Conservation (phyloP, 1,140 invertebrate genomes). For the Drosophila ercepeae region DNA sequence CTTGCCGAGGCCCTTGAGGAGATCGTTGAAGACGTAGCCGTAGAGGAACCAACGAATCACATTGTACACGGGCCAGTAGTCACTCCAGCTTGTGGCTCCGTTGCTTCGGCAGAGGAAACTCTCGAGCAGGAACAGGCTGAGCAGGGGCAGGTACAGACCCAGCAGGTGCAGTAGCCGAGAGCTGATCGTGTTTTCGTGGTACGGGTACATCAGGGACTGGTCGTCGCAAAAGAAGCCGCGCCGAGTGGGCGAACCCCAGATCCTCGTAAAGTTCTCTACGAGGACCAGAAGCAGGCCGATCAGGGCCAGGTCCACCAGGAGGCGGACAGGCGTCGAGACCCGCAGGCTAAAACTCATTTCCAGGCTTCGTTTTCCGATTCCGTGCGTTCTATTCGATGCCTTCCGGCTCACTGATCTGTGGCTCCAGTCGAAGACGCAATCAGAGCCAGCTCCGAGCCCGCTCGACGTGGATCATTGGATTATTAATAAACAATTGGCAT, state of each 20-base stretch:
- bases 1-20: constrained; percentile 94
- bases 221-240: constrained; percentile 98
- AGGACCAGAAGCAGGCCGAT: constrained; percentile 33
- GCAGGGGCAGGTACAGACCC: constrained; percentile 35
- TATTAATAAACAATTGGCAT: constrained; percentile 39
- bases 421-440: constrained; percentile 16
- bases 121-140: constrained; percentile 27
- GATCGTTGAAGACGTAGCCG: constrained; percentile 90
- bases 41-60: constrained; percentile 91
- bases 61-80: constrained; percentile 87
- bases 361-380: not conserved
- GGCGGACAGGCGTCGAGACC: constrained; percentile 13
- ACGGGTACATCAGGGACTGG: constrained; percentile 94
- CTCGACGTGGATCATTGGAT: constrained; percentile 10
- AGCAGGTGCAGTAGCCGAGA: constrained; percentile 29
- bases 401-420: constrained; percentile 46
- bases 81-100: constrained; percentile 51
- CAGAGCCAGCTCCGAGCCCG: constrained; percentile 9
- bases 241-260: constrained; percentile 85
- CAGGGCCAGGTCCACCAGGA: constrained; percentile 38
- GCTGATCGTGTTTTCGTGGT: constrained; percentile 89
- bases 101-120: constrained; percentile 6
- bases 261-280: constrained; percentile 11
- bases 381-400: constrained; percentile 32
- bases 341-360: constrained; percentile 46